Evolutionary conservation across 37 sponge, comb jelly and placozoan genomes (phyloP), one percentile per base, ranked within the genome.

Genomic region (Halisarca cf. caerulea): DNA sequence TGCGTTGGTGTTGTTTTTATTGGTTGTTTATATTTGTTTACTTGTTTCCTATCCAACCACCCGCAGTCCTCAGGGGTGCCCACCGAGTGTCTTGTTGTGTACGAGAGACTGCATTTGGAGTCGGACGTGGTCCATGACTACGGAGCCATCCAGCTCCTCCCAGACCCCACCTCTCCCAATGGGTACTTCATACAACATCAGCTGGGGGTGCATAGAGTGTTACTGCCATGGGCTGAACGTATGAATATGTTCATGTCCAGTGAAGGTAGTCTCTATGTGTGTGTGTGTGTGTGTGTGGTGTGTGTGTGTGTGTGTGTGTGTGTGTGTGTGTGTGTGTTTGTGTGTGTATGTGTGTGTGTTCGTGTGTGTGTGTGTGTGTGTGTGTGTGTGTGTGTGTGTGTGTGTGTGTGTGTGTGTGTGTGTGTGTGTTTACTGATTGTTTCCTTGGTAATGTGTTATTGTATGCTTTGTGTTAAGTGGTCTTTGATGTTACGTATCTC

Each of bases 301-400:
- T 73, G 75, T 27, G 75, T 73, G 38, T 4, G 75, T 73, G 30
- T 23, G n/a, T 61, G 30, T 27, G 41, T 37, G 41, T 25, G 37
- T 27, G 40, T 39, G 47, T 77, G 75, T 21, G 17, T 73, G 75
- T 27, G 75, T 73, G 38, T 4, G 75, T 73, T 5, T 23, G n/a
- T 61, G 30, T 27, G 35, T 68, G 69, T 68, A 30, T 34, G 35
- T 28, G 69, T 68, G 45, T 40, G 36, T 30, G 44, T 30, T 6
- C 37, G 45, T 28, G 41, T 28, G 77, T 28, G 38, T 28, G 77
- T 28, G 77, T 73, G 77, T 35, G 77, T 73, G 77, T 73, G 77
- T 73, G 77, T 73, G 77, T 62, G 64, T 15, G 64, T 62, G 64
- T 62, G 64, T 62, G 64, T 62, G 64, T 62, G 64, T 62, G 64